Evolutionary conservation across 92 coral and sea anemone genomes (phyloP), one percentile per base, ranked within the genome.

Genomic region (Actinernus sp.): DNA sequence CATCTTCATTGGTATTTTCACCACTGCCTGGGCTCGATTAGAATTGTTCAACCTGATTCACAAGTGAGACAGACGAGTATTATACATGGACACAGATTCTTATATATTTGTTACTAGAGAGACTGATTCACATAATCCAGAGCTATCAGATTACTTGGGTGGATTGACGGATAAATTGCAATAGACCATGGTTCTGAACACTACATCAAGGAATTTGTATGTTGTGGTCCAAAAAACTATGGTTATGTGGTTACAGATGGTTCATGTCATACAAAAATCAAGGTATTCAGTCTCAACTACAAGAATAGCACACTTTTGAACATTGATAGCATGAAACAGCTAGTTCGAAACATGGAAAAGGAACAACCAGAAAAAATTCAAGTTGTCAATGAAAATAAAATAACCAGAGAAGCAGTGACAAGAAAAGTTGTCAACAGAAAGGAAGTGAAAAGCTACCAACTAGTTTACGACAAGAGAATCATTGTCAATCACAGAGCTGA

Each of bases 1-100:
- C 43, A 39, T 74, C 38, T 74, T 74, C 39, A 74, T 74, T 20
- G 82, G 63, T 9, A 55, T 74, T 52, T 78, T 78, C n/a, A n/a
- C n/a, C n/a, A n/a, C n/a, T n/a, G n/a, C n/a, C n/a, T n/a, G n/a
- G n/a, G n/a, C n/a, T n/a, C n/a, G n/a, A n/a, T n/a, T n/a, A n/a
- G n/a, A n/a, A n/a, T n/a, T n/a, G n/a, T n/a, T n/a, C n/a, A n/a
- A 43, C 68, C 71, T 8, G 68, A n/a, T n/a, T n/a, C n/a, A n/a
- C n/a, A n/a, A n/a, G n/a, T n/a, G n/a, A 40, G 73, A 73, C 34
- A 16, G 12, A 9, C 10, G 58, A 52, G 33, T 52, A 2, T 52
- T 74, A 2, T 74, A 73, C 51, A 48, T 36, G 4, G 81, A 73
- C 52, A 73, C 81, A 0, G 63, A 73, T 51, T 58, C 70, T 60